Evolutionary conservation across 64 coral and sea anemone genomes (phyloP), one percentile per base, ranked within the genome.

Genomic region (Stichodactyla mertensii): DNA sequence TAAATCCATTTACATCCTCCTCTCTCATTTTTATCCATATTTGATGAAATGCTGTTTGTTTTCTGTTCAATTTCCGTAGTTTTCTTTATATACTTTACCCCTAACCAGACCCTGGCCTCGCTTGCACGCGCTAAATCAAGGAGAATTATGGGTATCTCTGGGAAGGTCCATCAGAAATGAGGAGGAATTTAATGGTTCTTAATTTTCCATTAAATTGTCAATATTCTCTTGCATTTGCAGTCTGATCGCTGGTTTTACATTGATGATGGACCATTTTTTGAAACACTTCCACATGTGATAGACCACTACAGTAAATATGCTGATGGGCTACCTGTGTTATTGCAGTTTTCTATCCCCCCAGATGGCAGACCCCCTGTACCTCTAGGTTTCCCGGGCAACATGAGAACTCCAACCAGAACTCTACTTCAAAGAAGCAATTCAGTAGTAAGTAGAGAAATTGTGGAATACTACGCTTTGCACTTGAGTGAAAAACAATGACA

Each of bases 161-260:
- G 31, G 31, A 36, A 36, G 31, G 31, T 36, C 0, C 31, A 36
- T 45, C 3, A 45, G 36, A 45, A 45, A 45, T 45, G 36, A 1
- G 36, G 36, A 45, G 36, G 36, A 45, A 45, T 45, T 45, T 45
- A 2, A 45, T 45, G 36, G 36, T 45, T 45, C 36, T 45, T 45
- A 45, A 45, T 45, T 45, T 45, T 45, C 10, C 57, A 0, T 59
- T 12, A 4, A 12, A 59, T 2, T 16, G 57, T 59, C 19, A 45
- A 18, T 31, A 2, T 64, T 52, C 19, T 87, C n/a, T 86, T 80
- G 9, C 5, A 83, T 93, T 51, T 6, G 57, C 71, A 97, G 89
- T 93, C 92, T 77, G 95, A 98, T 80, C 88, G 95, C 52, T 98
- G 93, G 85, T 98, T 98, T 80, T 98, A 98, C 54, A 98, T 98